phyloP scores from a whole-genome alignment of 1,140 invertebrate species.

The Laodelphax striatellus region DNA sequence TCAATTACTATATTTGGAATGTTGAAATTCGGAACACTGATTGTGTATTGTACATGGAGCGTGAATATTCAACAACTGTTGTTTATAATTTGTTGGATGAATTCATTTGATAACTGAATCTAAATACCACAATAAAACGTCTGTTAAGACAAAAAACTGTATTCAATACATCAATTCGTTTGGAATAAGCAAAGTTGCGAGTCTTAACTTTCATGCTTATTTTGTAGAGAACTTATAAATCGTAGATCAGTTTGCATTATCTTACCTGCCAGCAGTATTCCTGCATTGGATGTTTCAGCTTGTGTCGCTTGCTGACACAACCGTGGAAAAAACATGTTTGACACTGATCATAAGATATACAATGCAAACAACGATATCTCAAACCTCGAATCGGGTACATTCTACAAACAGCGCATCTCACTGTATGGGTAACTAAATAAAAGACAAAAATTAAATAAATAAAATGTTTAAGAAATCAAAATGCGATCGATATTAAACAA shows the following conservation, averaged over 20 bases:
- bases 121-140: no score
- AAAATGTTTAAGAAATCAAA: background rate
- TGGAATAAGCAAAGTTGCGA: no score
- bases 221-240: no score
- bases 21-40: no score
- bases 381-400: constrained; percentile 40
- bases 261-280: constrained; percentile 57
- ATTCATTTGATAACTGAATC: no score
- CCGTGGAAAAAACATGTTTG: constrained; percentile 70
- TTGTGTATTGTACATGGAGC: no score
- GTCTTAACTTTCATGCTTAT: no score
- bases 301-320: constrained; percentile 55
- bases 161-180: no score
- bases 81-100: no score
- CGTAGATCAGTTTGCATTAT: constrained; percentile 1
- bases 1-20: no score
- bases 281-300: constrained; percentile 60
- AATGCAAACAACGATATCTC: constrained; percentile 59
- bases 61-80: no score
- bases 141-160: no score
- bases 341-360: constrained; percentile 66
- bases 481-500: background rate
- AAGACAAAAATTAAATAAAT: constrained; percentile 17
- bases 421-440: constrained; percentile 39
- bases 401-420: constrained; percentile 44